Conservation (phyloP, 2,888 invertebrate species). For the Lacanobia oleracea region DNA sequence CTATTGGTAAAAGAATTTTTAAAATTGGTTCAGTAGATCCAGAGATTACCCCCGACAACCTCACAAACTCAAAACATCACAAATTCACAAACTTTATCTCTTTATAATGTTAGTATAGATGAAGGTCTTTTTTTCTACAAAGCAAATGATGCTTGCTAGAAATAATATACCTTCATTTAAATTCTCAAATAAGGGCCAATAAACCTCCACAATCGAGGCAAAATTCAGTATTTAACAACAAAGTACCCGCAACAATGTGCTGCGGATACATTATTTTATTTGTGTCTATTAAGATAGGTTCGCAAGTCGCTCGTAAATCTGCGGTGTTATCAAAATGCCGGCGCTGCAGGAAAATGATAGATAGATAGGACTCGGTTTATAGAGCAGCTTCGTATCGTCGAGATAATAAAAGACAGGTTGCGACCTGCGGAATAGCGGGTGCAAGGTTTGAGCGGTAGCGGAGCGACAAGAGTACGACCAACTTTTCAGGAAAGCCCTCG, state of each 20-base stretch:
- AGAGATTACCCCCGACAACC: too few relatives aligned
- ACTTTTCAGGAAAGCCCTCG: too few relatives aligned
- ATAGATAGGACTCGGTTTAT: conserved; percentile 66
- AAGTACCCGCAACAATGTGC: conserved; percentile 53
- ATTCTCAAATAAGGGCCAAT: conserved; percentile 38
- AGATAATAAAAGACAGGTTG: conserved; percentile 51
- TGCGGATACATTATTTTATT: conserved; percentile 44
- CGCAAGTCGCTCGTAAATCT: conserved; percentile 72
- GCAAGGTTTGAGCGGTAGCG: neutral
- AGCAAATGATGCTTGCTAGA: too few relatives aligned
- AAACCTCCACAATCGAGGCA: conserved; percentile 20
- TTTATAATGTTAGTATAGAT: too few relatives aligned
- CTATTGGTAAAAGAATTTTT: too few relatives aligned
- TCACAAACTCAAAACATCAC: too few relatives aligned
- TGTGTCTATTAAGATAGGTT: conserved; percentile 64
- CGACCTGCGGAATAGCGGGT: conserved; percentile 23
- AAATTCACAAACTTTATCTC: too few relatives aligned
- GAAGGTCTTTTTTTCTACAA: too few relatives aligned
- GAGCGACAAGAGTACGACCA: too few relatives aligned
- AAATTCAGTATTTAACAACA: conserved; percentile 32
- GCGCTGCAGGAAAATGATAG: conserved; percentile 67
- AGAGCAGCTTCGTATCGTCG: conserved; percentile 48
- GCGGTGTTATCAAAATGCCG: conserved; percentile 70
- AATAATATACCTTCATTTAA: neutral
- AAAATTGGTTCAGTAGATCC: too few relatives aligned